Conservation (phyloP, 2,113 vertebrate genomes). For the Steatornis caripensis region DNA sequence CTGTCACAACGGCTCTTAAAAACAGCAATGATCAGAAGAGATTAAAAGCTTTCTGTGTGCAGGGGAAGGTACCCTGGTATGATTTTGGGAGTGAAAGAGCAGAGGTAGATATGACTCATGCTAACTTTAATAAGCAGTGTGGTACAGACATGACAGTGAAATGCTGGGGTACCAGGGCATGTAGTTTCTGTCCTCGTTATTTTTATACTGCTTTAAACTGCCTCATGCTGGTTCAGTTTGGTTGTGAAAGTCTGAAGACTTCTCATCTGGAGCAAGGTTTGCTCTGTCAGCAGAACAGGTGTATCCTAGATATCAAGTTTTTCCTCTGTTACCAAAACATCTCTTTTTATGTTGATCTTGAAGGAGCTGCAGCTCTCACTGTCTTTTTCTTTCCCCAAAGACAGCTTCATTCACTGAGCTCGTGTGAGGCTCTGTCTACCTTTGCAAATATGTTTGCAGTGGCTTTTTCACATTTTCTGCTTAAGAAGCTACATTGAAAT, state of each 20-base stretch:
- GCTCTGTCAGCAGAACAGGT: not conserved
- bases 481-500: not conserved
- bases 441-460: not conserved
- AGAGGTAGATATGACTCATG: not conserved
- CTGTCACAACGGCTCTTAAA: not conserved
- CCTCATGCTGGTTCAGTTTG: not conserved
- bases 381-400: not conserved
- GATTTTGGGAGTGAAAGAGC: not conserved
- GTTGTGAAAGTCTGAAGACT: not conserved
- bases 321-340: not conserved
- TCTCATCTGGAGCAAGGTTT: not conserved
- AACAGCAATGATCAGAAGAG: not conserved
- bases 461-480: not conserved
- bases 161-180: not conserved
- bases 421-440: not conserved
- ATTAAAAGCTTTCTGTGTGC: not conserved
- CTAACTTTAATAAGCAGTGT: not conserved
- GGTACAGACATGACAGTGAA: not conserved
- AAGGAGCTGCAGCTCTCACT: not conserved
- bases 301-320: not conserved
- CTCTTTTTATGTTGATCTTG: not conserved
- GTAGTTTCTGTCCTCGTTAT: not conserved
- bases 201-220: not conserved
- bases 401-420: not conserved
- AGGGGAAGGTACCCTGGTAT: not conserved